Evolutionary conservation across 2,113 vertebrate species (phyloP).

Genomic region (Ramphastos sulfuratus): DNA sequence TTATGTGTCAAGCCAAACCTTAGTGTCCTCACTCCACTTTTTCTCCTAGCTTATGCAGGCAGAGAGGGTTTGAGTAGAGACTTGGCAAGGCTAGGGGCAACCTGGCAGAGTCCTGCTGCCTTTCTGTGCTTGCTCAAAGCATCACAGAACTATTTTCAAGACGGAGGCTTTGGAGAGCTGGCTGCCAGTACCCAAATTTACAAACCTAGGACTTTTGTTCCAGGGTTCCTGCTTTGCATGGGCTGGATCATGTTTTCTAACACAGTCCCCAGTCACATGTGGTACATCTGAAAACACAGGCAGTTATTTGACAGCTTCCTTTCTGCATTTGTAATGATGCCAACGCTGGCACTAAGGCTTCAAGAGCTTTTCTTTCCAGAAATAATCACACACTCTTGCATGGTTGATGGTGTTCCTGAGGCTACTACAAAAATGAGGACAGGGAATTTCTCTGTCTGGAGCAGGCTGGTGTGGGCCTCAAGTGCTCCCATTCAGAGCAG

Average conservation of each 20-base stretch:
- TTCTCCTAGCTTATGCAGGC: too few species aligned
- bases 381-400: conserved; percentile 15
- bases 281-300: conserved; percentile 73
- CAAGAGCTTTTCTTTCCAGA: conserved; percentile 55
- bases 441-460: background rate
- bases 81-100: background rate
- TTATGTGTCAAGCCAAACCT: too few species aligned
- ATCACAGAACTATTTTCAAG: conserved; percentile 74
- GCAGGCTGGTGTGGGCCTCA: background rate
- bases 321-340: conserved; percentile 54
- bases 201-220: conserved; percentile 66
- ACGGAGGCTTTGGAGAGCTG: conserved; percentile 46
- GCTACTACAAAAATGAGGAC: background rate
- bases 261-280: conserved; percentile 65
- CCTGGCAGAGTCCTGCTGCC: conserved; percentile 37
- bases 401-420: background rate
- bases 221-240: conserved; percentile 63
- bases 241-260: conserved; percentile 74
- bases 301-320: conserved; percentile 67
- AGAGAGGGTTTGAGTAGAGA: background rate
- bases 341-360: conserved; percentile 55
- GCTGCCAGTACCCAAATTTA: conserved; percentile 61
- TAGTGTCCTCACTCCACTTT: too few species aligned
- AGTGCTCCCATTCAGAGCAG: background rate
- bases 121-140: conserved; percentile 73